Evolutionary conservation across 2,888 invertebrate genomes (phyloP), one percentile per base, ranked within the genome.

Genomic region (Hydrotaea cyrtoneurina): DNA sequence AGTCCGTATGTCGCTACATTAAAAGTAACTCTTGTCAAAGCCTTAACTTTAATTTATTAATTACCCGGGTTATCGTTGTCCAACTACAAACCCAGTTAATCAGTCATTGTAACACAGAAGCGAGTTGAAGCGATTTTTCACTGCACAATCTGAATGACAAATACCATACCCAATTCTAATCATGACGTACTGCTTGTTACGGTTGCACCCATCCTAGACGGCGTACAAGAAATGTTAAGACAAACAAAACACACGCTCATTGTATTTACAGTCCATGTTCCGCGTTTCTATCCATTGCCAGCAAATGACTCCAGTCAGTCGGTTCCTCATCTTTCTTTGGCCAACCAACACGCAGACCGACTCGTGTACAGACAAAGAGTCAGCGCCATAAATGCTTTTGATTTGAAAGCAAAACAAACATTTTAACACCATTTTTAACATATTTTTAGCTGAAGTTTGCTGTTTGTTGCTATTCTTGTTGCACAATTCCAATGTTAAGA

Each of bases 361-460:
- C n/a, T n/a, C 26, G 23, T 23, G 26, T 23, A 59, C 26, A 62
- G 31, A 31, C 17, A 59, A n/a, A 15, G 62, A 31, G 31, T n/a
- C 31, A 62, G 15, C n/a, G 2, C 62, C 23, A 46, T 46, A 69
- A 69, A 69, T 69, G 69, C 21, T 46, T 69, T 46, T 77, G 59
- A 64, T 82, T 82, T 82, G 23, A 77, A 76, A 82, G 76, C 69
- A 76, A 76, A 79, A 73, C 69, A 82, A 82, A 82, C 62, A 82
- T 79, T 85, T 78, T 82, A 82, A 85, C 85, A 82, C 82, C 79
- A 80, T 80, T 81, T 85, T 85, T 64, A 74, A 77, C 73, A 72
- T 84, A 21, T 55, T 80, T 69, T 31, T 46, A 74, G 23, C 26
- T 75, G 3, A 13, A 50, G 8, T 13, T 23, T 62, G 62, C 26